These are phyloP conservation scores for Nestor notabilis DNA, from an alignment of 2,113 vertebrate species.

Conservation along the genomic window DNA sequence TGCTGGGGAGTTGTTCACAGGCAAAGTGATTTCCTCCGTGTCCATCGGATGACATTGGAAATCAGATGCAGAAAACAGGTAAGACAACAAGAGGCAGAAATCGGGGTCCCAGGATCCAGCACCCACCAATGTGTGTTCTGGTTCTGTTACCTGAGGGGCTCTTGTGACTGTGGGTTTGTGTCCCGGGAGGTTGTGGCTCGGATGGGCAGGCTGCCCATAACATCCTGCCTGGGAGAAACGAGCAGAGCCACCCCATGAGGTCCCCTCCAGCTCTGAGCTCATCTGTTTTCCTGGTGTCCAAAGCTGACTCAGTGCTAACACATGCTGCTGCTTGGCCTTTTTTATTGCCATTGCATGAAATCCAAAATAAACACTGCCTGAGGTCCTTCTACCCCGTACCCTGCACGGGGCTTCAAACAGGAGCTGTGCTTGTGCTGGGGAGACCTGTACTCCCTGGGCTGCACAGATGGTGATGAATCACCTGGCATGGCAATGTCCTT, in stretches of 20 bases:
- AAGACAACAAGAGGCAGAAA: neutral
- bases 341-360: neutral
- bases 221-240: rapidly evolving
- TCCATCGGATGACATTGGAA: neutral
- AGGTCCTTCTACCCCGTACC: neutral
- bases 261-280: neutral
- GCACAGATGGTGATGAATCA: neutral
- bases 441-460: neutral
- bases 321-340: neutral
- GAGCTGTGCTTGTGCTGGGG: neutral
- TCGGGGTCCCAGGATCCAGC: neutral
- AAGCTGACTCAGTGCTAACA: neutral
- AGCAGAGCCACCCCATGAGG: neutral
- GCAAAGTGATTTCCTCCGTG: rapidly evolving
- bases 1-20: neutral
- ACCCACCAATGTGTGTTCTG: neutral
- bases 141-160: neutral
- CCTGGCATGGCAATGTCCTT: neutral
- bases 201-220: neutral
- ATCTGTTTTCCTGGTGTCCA: neutral
- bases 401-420: neutral
- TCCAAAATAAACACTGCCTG: neutral
- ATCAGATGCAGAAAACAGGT: neutral
- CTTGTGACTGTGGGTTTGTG: rapidly evolving
- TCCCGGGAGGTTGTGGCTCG: neutral